These are phyloP conservation scores for Lasioglossum baleicum DNA, from an alignment of 1,140 invertebrate genomes.

Conservation along the genomic window DNA sequence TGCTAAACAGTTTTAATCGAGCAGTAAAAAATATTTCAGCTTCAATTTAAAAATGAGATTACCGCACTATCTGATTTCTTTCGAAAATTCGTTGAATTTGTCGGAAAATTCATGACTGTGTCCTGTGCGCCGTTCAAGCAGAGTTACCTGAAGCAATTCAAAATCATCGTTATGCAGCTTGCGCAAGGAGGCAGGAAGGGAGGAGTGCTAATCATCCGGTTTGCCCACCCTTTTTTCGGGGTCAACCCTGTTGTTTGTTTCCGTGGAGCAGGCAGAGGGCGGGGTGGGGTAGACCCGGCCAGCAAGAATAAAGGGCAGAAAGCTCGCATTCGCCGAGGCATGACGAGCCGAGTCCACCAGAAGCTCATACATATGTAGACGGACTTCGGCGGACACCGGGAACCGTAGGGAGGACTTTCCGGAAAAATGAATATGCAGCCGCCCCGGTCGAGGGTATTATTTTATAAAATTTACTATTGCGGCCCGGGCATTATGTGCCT, in stretches of 20 bases:
- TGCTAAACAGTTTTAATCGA: no score
- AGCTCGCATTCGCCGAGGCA: slow-evolving; percentile 69
- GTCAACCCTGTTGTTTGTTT: slow-evolving; percentile 52
- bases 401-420: slow-evolving; percentile 63
- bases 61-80: no score
- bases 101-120: no score
- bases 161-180: slow-evolving; percentile 29
- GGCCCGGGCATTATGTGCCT: slow-evolving; percentile 55
- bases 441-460: slow-evolving; percentile 64
- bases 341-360: slow-evolving; percentile 69
- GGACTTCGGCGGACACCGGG: slow-evolving; percentile 42
- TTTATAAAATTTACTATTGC: slow-evolving; percentile 74
- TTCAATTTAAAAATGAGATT: no score
- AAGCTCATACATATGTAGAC: slow-evolving; percentile 76
- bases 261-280: not conserved
- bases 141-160: not conserved
- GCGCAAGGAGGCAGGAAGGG: slow-evolving; percentile 37
- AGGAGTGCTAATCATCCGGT: slow-evolving; percentile 58
- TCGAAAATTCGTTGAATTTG: no score
- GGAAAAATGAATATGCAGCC: slow-evolving; percentile 77
- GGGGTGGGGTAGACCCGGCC: slow-evolving; percentile 7
- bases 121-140: not conserved
- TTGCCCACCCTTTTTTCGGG: slow-evolving; percentile 35
- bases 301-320: slow-evolving; percentile 61
- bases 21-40: no score